Percentiles rank a stretch among this genome's conserved stretches.
Evolutionary conservation across 2,888 invertebrate genomes (phyloP).

Genomic region (Allophyes oxyacanthae): DNA sequence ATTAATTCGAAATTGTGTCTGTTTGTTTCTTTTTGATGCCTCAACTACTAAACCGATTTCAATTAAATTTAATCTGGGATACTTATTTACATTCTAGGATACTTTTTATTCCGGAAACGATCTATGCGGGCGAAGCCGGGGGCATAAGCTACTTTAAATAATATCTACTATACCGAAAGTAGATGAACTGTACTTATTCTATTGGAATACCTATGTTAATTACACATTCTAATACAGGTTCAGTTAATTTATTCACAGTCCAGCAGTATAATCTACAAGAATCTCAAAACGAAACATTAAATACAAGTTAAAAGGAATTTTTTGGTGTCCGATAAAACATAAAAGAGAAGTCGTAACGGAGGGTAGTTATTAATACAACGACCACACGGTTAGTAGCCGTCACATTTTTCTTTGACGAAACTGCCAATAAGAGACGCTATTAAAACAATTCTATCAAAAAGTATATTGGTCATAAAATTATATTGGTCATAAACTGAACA

Average conservation of each 20-base stretch:
- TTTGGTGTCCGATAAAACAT: conserved; percentile 32
- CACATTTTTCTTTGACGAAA: conserved; percentile 32
- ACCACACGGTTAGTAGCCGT: conserved; percentile 25
- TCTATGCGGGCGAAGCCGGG: too few relatives aligned
- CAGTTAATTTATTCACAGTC: not conserved
- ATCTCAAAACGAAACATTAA: conserved; percentile 11
- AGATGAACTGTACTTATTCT: too few relatives aligned
- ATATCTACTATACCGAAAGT: too few relatives aligned
- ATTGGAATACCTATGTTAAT: too few relatives aligned
- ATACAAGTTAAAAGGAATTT: conserved; percentile 33
- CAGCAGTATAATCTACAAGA: not conserved
- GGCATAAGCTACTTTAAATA: too few relatives aligned
- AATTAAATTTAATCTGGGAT: too few relatives aligned
- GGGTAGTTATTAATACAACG: conserved; percentile 41
- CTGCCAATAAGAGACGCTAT: conserved; percentile 55
- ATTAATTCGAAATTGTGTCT: too few relatives aligned
- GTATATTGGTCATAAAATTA: conserved; percentile 57
- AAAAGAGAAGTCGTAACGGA: conserved; percentile 38
- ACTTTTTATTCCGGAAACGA: too few relatives aligned
- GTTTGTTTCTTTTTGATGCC: too few relatives aligned
- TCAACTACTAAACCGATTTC: too few relatives aligned
- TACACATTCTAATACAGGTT: too few relatives aligned
- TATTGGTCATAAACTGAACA: conserved; percentile 56
- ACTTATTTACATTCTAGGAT: too few relatives aligned
- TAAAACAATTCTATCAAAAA: conserved; percentile 62